Base-by-base conservation (phyloP, 2,113 vertebrate species). In the Paedocypris sp. region DNA sequence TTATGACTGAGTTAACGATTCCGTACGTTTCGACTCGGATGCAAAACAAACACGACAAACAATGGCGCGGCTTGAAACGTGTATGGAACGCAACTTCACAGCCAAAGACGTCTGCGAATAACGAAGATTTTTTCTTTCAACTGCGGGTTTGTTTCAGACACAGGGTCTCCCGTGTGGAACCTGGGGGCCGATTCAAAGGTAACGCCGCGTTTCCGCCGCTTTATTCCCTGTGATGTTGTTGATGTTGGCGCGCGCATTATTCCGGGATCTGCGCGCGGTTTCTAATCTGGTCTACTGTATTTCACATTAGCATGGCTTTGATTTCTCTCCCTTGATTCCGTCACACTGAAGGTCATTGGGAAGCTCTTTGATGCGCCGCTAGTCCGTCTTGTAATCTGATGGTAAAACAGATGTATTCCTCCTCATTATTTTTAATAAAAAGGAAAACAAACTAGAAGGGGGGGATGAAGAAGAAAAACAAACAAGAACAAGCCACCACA, bases 301-400 rank as follows among this genome's bases (percentile, higher is more conserved):
- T 56, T 16, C n/a, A 7, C 38, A 64, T 64, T 56, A 64, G 41
- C 62, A 64, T 57, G 51, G 62, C 62, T 64, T 64, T 64, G 62
- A 64, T 56, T 64, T 12, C 18, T 48, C 41, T 56, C 31, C 22
- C 41, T 43, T 48, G 7, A 28, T 64, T 64, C 42, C 46, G 62
- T 38, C 42, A 47, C 50, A 43, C n/a, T 54, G 51, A 56, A 64
- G 51, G 42, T 64, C 51, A 64, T 64, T 56, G 10, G 31, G 54
- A 56, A 31, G 4, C 13, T 39, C 62, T 47, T 47, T 47, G 51
- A 56, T 45, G 22, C 29, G 29, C 11, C 23, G 28, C 15, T 53
- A 52, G 38, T 52, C 39, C 19, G 15, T 56, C 16, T 28, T 45
- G 36, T 36, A 38, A 51, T 41, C 50, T 25, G 61, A 64, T 45